Conservation (phyloP, 1,140 invertebrate genomes). For the Formica exsecta region DNA sequence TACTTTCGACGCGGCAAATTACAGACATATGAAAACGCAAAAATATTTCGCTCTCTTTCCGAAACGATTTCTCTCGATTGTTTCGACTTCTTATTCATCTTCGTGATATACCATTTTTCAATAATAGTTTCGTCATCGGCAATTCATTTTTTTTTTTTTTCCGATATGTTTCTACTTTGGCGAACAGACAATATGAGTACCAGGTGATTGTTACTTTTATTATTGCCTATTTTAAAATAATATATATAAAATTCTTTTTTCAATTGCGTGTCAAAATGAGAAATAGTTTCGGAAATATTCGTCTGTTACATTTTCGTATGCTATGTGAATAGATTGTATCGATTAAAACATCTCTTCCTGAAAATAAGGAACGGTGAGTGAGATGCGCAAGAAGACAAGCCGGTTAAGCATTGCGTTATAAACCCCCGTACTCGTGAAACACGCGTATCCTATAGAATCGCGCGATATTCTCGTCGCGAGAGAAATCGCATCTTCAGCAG, state of each 20-base stretch:
- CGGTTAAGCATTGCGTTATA: not conserved
- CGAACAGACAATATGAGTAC: no score
- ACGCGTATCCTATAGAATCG: not conserved
- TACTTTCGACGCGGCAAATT: not conserved
- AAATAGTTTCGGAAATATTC: not conserved
- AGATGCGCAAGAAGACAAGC: not conserved
- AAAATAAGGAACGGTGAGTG: not conserved
- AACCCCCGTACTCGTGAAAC: not conserved
- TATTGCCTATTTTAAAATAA: no score
- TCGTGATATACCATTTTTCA: not conserved
- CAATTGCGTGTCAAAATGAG: no score
- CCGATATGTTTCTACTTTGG: not conserved
- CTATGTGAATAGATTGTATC: not conserved
- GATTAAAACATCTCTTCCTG: no score
- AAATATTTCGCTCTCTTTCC: not conserved
- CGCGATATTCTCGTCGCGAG: conserved; percentile 19
- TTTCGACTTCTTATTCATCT: not conserved
- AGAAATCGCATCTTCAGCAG: conserved; percentile 29
- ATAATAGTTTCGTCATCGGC: not conserved
- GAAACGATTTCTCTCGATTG: not conserved
- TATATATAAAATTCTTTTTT: no score
- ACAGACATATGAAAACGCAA: not conserved
- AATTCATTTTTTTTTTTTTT: conserved; percentile 1
- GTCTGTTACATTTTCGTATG: not conserved
- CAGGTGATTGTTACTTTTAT: no score